Conservation (phyloP, 2,113 vertebrate genomes). For the Gallinago jamesoni region DNA sequence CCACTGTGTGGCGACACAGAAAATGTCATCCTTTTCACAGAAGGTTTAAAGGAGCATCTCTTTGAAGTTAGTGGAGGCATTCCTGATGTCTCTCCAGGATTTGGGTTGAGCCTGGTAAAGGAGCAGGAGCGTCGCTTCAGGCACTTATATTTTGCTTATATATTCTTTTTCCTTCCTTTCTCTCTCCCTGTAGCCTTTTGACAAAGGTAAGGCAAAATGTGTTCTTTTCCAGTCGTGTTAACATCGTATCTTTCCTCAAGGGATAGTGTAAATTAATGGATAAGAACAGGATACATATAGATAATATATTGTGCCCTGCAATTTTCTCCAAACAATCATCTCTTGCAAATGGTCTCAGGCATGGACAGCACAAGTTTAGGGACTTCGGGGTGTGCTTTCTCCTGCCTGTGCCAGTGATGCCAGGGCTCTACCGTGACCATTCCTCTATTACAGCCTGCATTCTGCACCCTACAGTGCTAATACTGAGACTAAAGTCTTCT, state of each 20-base stretch:
- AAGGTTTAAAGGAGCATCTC: background rate
- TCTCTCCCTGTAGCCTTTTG: background rate
- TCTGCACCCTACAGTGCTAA: background rate
- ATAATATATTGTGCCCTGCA: background rate
- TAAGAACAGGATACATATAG: background rate
- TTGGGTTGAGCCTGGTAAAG: background rate
- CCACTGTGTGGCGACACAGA: constrained; percentile 40
- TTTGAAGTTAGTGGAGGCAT: background rate
- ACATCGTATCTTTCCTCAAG: background rate
- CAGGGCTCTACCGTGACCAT: background rate
- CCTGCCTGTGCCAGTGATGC: background rate
- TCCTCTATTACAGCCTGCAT: background rate
- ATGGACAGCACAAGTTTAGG: background rate
- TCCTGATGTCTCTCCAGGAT: background rate
- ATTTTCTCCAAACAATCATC: background rate
- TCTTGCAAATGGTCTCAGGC: background rate
- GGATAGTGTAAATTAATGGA: background rate
- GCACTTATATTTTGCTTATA: background rate
- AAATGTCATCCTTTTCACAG: background rate
- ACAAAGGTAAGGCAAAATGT: background rate
- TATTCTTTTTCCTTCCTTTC: background rate
- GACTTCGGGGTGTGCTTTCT: background rate
- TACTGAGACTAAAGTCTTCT: background rate
- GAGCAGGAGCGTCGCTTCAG: background rate
- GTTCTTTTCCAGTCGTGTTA: background rate